These are phyloP conservation scores for Neogobius melanostomus DNA, from an alignment of 2,113 vertebrate genomes.

Conservation along the genomic window DNA sequence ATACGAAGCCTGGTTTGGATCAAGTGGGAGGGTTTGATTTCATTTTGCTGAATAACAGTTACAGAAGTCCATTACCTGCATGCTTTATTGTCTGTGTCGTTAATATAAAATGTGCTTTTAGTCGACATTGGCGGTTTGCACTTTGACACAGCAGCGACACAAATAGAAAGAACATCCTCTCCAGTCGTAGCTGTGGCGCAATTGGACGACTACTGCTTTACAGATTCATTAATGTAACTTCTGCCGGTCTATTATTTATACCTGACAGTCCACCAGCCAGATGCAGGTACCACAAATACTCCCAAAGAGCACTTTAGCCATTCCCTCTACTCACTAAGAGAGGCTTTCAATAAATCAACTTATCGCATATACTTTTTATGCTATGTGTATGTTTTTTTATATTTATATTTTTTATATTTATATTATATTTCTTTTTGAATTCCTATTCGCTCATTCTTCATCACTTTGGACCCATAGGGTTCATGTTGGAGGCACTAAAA, in stretches of 20 bases:
- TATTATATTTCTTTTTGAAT: too few relatives aligned
- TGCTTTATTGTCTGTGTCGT: neutral
- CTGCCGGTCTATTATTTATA: conserved; percentile 55
- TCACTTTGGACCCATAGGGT: too few relatives aligned
- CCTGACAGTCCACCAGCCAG: conserved; percentile 26
- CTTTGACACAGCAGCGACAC: conserved; percentile 28
- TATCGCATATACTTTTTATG: too few relatives aligned
- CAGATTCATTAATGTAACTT: conserved; percentile 44
- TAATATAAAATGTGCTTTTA: neutral
- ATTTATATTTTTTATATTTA: too few relatives aligned
- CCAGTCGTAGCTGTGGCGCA: conserved; percentile 39
- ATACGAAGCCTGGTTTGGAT: conserved; percentile 56
- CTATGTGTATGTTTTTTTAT: too few relatives aligned
- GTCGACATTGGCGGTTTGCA: conserved; percentile 16
- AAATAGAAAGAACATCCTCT: conserved; percentile 65
- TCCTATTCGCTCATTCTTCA: too few relatives aligned
- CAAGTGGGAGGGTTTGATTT: conserved; percentile 45
- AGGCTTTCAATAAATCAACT: too few relatives aligned
- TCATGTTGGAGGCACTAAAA: too few relatives aligned
- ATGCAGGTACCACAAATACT: neutral
- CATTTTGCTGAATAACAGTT: conserved; percentile 16
- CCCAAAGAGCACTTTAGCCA: too few relatives aligned
- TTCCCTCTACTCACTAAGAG: too few relatives aligned
- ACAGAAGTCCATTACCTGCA: neutral
- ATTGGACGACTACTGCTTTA: conserved; percentile 30